Evolutionary conservation across 2,113 vertebrate genomes (phyloP), one percentile per base, ranked within the genome.

Genomic region (Chinchilla lanigera): DNA sequence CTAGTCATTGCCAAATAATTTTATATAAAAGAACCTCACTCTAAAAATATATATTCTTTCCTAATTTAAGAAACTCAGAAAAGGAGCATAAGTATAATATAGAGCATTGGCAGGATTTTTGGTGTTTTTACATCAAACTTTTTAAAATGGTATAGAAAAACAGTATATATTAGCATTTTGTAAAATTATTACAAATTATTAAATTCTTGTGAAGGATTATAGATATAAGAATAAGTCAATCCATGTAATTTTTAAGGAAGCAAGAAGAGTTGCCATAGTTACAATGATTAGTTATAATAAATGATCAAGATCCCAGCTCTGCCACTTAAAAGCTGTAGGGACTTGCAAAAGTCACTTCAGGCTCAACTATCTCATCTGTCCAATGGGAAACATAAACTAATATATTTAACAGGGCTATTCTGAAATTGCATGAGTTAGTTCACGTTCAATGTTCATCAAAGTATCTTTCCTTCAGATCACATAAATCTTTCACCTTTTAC

Each of bases 161-260:
- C 3, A 71, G 12, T 52, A 1, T 71, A 7, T 65, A 65, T 69
- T 88, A 86, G 19, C 88, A 86, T 89, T 47, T 33, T 1, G 33
- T 0, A 71, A 86, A 82, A 56, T 20, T 3, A 69, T 82, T 92
- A 63, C 3, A 87, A 58, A 47, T n/a, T n/a, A 47, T 47, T 80
- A 92, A 89, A 58, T 52, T 92, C 20, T 93, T 97, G 1, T 67
- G 14, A 93, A 87, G 69, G 61, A 16, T 92, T 69, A 52, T 13
- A 22, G 19, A 73, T 12, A n/a, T 52, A 84, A 71, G 22, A 81
- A 35, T 52, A 92, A 78, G 14, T 52, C 14, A 28, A 10, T 19
- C 19, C 38, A 9, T 14, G 35, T 63, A 19, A 80, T 28, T 94
- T 65, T 35, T 52, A 91, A 80, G 85, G 17, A 93, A 89, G 28